Evolutionary conservation across 2,888 invertebrate genomes (phyloP), one percentile per base, ranked within the genome.

Genomic region (Luperina nickerlii): DNA sequence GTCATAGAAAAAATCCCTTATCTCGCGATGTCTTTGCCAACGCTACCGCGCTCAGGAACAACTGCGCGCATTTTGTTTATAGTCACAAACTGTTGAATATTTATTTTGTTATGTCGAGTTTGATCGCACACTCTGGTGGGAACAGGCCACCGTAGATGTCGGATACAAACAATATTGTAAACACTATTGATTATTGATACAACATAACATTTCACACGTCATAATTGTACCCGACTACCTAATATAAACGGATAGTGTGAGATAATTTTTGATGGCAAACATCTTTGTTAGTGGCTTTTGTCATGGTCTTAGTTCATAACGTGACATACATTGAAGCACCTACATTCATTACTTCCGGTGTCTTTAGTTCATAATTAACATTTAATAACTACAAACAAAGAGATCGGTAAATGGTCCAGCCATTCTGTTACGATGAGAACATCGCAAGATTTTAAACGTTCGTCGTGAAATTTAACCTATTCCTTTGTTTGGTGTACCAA

Each of bases 21-120:
- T 76, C 51, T 32, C 68, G 51, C 27, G 60, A 65, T 81, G 82
- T 82, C 76, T 79, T 85, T 93, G 91, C 92, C 87, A 74, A 86
- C 94, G 66, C 79, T 94, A 94, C 93, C 0, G 38, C 38, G 76
- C 81, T 72, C 89, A 93, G 94, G 92, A 94, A 93, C 95, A 95
- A 95, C 93, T 92, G 94, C 91, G 91, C 91, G 88, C 91, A 85
- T 93, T 93, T 95, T 96, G 95, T 96, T 96, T 96, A 96, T 93
- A 94, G 92, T 93, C 89, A 94, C 93, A 94, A 94, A 94, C 94
- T 94, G 95, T 94, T 95, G 95, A 95, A 96, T 96, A 96, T 96
- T 96, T 96, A 96, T 96, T 96, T 96, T 96, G 94, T 95, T 96
- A 95, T 91, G 94, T 93, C 92, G 92, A 90, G 93, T 94, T 92